A percentile compares a stretch with the other conserved stretches of the same genome.
These are phyloP conservation scores for Holcopasites calliopsidis DNA, from an alignment of 1,140 invertebrate genomes.

Conservation along the genomic window DNA sequence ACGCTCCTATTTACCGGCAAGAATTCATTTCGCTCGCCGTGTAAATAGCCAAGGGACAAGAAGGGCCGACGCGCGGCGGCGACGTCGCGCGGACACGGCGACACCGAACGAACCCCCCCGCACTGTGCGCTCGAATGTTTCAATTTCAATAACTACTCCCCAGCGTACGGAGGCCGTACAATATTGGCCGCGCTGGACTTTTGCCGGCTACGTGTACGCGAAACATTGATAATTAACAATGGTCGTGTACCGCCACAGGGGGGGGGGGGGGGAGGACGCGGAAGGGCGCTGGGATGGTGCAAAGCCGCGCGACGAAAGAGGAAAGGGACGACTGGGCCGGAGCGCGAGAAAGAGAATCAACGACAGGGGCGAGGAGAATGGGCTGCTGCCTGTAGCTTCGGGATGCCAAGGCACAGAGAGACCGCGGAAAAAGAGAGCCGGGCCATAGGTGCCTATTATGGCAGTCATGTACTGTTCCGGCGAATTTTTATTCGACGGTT, in stretches of 20 bases:
- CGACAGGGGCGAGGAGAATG: constrained; percentile 49
- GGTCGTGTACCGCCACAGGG: constrained; percentile 67
- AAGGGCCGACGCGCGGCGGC: constrained; percentile 35
- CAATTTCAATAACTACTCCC: constrained; percentile 81
- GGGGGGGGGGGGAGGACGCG: constrained; percentile 55
- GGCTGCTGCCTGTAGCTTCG: constrained; percentile 41
- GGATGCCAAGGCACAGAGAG: constrained; percentile 65
- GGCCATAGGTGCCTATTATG: constrained; percentile 62
- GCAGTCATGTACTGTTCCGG: constrained; percentile 66
- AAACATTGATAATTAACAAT: constrained; percentile 80
- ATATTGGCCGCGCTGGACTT: constrained; percentile 69
- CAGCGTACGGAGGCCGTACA: constrained; percentile 69
- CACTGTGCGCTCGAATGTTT: constrained; percentile 74
- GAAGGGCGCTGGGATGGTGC: constrained; percentile 34
- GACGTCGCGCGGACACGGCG: constrained; percentile 52
- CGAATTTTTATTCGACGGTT: constrained; percentile 75
- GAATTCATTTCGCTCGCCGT: constrained; percentile 65
- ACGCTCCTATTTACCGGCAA: constrained; percentile 65
- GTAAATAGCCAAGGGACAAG: constrained; percentile 61
- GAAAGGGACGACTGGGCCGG: constrained; percentile 6
- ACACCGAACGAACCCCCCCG: constrained; percentile 52
- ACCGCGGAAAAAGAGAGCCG: constrained; percentile 61
- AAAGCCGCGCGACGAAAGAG: constrained; percentile 43
- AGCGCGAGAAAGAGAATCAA: constrained; percentile 11
- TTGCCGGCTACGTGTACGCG: constrained; percentile 69